Evolutionary conservation across 2,113 vertebrate species (phyloP).

Genomic region (Paramormyrops kingsleyae): DNA sequence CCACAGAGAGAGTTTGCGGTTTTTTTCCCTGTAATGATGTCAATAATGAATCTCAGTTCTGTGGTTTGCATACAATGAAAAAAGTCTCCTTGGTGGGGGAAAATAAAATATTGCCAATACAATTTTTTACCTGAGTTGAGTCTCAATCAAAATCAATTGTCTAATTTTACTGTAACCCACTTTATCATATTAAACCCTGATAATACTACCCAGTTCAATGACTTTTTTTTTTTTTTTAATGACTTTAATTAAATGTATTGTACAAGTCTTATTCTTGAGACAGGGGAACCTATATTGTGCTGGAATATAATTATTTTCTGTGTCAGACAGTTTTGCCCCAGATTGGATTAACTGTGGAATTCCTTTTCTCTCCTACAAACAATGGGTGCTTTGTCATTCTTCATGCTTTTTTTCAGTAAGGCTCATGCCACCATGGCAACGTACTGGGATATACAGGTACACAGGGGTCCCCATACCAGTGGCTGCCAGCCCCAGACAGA

Average conservation of each 20-base stretch:
- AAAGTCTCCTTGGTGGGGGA: neutral
- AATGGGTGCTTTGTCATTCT: constrained; percentile 24
- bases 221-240: too few relatives aligned
- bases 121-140: neutral
- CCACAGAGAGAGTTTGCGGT: neutral
- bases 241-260: constrained; percentile 54
- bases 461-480: neutral
- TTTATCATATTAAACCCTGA: neutral
- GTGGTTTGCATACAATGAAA: neutral
- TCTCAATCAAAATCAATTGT: neutral
- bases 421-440: neutral
- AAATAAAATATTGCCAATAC: constrained; percentile 5
- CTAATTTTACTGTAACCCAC: neutral
- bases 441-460: neutral
- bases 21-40: neutral
- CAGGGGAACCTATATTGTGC: constrained; percentile 32
- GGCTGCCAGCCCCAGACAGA: neutral
- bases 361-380: constrained; percentile 44
- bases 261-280: constrained; percentile 38
- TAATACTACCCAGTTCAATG: constrained; percentile 35
- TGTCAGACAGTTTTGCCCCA: constrained; percentile 46
- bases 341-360: constrained; percentile 56
- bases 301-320: constrained; percentile 54
- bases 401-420: neutral
- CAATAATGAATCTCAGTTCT: neutral